Base-by-base conservation (phyloP, 2,113 vertebrate genomes). In the Tricholaema leucomelas region DNA sequence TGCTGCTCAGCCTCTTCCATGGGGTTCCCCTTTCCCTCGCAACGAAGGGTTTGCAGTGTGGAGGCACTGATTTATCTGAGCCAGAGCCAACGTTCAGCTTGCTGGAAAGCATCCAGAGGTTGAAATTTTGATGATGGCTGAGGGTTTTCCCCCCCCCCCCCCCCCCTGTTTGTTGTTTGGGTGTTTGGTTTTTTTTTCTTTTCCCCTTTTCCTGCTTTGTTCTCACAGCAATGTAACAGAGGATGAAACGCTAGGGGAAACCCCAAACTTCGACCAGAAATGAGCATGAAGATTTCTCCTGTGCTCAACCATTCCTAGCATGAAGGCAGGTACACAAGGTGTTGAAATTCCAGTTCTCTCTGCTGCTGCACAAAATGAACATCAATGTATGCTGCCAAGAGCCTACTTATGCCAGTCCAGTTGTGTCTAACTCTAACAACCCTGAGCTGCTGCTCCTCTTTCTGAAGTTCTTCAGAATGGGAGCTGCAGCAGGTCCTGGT, bases 51-150 rank as follows among this genome's bases (percentile, higher is more conserved):
- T 40, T 76, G 54, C 33, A 80, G 66, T 46, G 61, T 9, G 61
- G 52, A 52, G 2, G 33, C 63, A 81, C 55, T 40, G 82, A 94
- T 83, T 87, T 85, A 56, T 88, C 72, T 82, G 20, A 5, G 4
- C n/a, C 33, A 44, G 8, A 80, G 67, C 30, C 77, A 66, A 17
- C 0, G 4, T 28, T 56, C 10, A 81, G 4, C 50, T 82, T 15
- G 33, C 92, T 96, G 93, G 92, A 85, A 90, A 94, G 55, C 85
- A 79, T 36, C 81, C 93, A 92, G 81, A 65, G n/a, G 3, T 66
- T n/a, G 75, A 80, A 82, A 87, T 79, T 78, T 54, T 87, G 81
- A 87, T 82, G 75, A 81, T 75, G 71, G 54, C 61, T 88, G 70
- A 31, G 8, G 1, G 4, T 19, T 88, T 70, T 81, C 54, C 30